These are phyloP conservation scores for Bufotes viridis DNA, from an alignment of 2,797 vertebrate species.

Conservation along the genomic window DNA sequence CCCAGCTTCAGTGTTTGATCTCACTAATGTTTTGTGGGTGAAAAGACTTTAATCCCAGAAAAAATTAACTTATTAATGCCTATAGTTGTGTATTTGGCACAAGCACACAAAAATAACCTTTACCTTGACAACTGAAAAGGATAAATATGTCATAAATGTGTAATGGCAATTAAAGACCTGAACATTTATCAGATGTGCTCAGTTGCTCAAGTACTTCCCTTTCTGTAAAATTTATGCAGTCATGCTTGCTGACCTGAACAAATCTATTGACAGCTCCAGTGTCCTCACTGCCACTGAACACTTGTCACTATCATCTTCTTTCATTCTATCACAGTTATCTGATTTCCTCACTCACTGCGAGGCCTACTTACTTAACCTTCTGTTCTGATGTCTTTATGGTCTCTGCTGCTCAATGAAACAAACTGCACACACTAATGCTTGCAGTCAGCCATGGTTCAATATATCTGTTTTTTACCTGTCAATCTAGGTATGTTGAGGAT, in stretches of 20 bases:
- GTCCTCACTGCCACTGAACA: not conserved
- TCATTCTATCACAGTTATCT: slow-evolving; percentile 28
- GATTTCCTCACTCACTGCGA: not conserved
- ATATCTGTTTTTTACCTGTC: not conserved
- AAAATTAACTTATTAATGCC: not conserved
- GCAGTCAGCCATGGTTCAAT: slow-evolving; percentile 14
- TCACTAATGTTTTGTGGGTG: not conserved
- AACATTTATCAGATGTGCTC: not conserved
- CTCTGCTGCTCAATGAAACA: not conserved
- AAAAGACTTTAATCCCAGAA: not conserved
- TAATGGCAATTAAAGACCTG: not conserved
- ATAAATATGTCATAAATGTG: not conserved
- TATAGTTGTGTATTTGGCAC: not conserved
- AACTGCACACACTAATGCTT: not conserved
- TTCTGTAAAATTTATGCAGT: not conserved
- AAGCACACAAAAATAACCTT: not conserved
- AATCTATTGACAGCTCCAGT: slow-evolving; percentile 3
- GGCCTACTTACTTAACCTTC: slow-evolving; percentile 16
- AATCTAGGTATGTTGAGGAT: not conserved
- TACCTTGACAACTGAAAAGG: not conserved
- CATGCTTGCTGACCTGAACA: slow-evolving; percentile 19
- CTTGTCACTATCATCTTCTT: slow-evolving; percentile 27
- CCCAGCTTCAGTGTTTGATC: too few species aligned
- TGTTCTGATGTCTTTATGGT: slow-evolving; percentile 17
- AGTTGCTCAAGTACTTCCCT: not conserved